Evolutionary conservation across 2,797 vertebrate species (phyloP).

Genomic region (Manis crassicaudata): DNA sequence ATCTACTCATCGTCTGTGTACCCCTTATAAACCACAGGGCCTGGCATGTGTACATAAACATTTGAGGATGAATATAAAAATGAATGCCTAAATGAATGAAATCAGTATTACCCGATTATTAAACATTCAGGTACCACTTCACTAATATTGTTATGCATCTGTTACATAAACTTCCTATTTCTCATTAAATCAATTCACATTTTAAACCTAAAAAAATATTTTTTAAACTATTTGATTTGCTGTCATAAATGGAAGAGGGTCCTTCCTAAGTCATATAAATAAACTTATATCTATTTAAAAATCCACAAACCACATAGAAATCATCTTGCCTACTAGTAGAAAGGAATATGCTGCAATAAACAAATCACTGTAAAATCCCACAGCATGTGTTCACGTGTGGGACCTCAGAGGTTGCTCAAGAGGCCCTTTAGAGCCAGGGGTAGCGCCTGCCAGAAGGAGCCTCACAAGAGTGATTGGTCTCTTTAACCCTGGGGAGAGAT

Average conservation of each 20-base stretch:
- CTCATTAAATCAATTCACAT: conserved; percentile 27
- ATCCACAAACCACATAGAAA: conserved; percentile 2
- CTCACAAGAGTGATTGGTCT: conserved; percentile 73
- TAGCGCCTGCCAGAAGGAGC: conserved; percentile 68
- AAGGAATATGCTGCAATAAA: background rate
- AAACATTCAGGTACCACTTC: background rate
- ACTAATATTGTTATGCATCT: background rate
- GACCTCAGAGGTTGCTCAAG: conserved; percentile 49
- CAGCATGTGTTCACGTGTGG: background rate
- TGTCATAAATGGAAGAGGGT: background rate
- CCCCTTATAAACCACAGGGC: background rate
- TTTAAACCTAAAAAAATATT: conserved; percentile 7
- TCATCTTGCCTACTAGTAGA: background rate
- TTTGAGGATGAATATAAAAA: background rate
- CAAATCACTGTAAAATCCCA: conserved; percentile 47
- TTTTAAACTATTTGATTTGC: conserved; percentile 12
- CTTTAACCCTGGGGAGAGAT: conserved; percentile 73
- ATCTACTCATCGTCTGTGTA: background rate
- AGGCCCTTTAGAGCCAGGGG: conserved; percentile 60
- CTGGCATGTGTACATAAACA: background rate
- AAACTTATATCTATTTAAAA: conserved; percentile 23
- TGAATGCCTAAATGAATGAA: background rate
- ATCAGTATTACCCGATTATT: background rate
- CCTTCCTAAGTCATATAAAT: conserved; percentile 29
- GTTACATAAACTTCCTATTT: conserved; percentile 22